These are phyloP conservation scores for Ammodramus savannarum DNA, from an alignment of 2,113 vertebrate genomes.

Conservation along the genomic window DNA sequence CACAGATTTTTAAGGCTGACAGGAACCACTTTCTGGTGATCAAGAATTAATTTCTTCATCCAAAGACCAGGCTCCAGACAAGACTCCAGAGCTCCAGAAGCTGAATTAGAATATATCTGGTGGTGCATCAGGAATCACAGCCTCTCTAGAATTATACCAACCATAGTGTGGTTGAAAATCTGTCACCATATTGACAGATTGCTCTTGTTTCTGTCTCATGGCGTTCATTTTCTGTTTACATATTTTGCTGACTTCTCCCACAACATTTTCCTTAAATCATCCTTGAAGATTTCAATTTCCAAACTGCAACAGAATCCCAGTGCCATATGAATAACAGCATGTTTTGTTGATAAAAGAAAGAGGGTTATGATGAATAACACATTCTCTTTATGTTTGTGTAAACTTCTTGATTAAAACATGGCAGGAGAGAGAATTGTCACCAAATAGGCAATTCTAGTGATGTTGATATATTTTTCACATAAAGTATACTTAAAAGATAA, in stretches of 20 bases:
- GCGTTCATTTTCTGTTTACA: neutral
- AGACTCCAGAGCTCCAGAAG: neutral
- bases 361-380: neutral
- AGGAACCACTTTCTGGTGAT: neutral
- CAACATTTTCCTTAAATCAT: neutral
- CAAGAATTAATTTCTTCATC: neutral
- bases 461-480: neutral
- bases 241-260: constrained; percentile 3
- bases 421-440: neutral
- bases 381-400: neutral
- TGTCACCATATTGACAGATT: neutral
- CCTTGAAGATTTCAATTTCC: constrained; percentile 12
- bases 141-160: neutral
- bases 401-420: constrained; percentile 28
- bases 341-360: neutral
- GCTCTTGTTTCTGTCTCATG: neutral
- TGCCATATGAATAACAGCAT: neutral
- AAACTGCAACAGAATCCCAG: neutral
- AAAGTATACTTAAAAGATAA: neutral
- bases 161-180: neutral
- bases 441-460: neutral
- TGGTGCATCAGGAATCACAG: neutral
- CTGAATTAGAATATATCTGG: neutral
- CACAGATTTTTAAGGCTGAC: neutral
- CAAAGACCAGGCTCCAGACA: neutral